These are phyloP conservation scores for Tortrix viridana DNA, from an alignment of 2,888 invertebrate genomes.

Conservation along the genomic window DNA sequence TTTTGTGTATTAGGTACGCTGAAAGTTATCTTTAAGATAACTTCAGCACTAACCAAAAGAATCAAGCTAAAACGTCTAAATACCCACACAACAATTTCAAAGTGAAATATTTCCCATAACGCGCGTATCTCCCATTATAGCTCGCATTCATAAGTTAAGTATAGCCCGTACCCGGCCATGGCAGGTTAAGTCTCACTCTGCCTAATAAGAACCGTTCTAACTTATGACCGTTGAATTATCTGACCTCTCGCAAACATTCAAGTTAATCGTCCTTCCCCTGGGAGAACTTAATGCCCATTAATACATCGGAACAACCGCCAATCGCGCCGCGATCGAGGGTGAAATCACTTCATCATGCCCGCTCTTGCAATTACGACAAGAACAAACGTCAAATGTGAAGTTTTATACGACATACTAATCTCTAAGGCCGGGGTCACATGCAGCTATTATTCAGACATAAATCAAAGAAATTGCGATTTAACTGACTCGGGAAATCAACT, in stretches of 20 bases:
- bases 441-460: slow-evolving; percentile 41
- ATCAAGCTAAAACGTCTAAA: slow-evolving; percentile 6
- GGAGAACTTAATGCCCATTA: slow-evolving; percentile 54
- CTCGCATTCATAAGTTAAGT: slow-evolving; percentile 36
- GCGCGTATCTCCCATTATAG: slow-evolving; percentile 33
- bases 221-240: slow-evolving; percentile 50
- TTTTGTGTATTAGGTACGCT: too few relatives aligned
- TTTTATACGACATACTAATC: slow-evolving; percentile 47
- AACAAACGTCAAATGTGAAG: slow-evolving; percentile 49
- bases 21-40: too few relatives aligned
- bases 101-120: slow-evolving; percentile 38
- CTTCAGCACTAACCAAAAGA: too few relatives aligned
- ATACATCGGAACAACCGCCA: slow-evolving; percentile 56
- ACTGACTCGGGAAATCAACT: slow-evolving; percentile 40
- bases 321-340: slow-evolving; percentile 54
- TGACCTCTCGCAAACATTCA: slow-evolving; percentile 51
- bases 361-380: slow-evolving; percentile 54
- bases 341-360: slow-evolving; percentile 64
- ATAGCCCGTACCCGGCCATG: slow-evolving; percentile 35
- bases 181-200: slow-evolving; percentile 40
- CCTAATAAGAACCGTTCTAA: slow-evolving; percentile 45
- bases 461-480: slow-evolving; percentile 40
- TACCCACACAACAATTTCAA: slow-evolving; percentile 31
- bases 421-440: slow-evolving; percentile 42
- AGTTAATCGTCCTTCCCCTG: slow-evolving; percentile 53